These are phyloP conservation scores for Uromys caudimaculatus DNA, from an alignment of 2,797 vertebrate genomes.

Conservation along the genomic window DNA sequence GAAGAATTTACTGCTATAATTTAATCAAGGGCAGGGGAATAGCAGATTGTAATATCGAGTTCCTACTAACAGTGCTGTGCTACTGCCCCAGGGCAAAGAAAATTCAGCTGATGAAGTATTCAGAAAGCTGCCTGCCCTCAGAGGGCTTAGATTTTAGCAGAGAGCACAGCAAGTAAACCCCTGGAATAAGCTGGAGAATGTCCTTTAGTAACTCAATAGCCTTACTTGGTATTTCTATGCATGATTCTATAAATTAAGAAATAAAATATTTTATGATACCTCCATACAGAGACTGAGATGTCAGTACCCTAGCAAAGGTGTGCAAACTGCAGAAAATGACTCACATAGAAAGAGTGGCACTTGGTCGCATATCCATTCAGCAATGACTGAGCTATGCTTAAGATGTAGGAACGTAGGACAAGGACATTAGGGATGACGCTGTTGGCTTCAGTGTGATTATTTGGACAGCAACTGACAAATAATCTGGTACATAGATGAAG, in stretches of 20 bases:
- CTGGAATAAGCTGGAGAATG: neutral
- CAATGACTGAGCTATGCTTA: neutral
- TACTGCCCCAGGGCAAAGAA: neutral
- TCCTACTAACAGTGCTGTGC: neutral
- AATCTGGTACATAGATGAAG: neutral
- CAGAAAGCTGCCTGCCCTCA: neutral
- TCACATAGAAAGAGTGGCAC: neutral
- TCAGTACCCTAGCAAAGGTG: neutral
- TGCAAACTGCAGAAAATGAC: neutral
- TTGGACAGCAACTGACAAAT: neutral
- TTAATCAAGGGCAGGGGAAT: neutral
- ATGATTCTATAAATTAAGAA: neutral
- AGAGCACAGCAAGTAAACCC: neutral
- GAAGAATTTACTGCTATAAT: neutral
- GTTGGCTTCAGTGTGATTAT: neutral
- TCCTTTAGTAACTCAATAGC: neutral
- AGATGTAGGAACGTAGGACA: too few species aligned
- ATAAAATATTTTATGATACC: neutral
- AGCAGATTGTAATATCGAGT: neutral
- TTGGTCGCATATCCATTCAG: neutral
- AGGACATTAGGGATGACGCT: neutral
- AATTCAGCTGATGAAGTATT: neutral
- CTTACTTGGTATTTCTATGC: neutral
- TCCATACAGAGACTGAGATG: neutral
- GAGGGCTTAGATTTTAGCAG: neutral